Evolutionary conservation across 35 echinoderm and acorn worm genomes (phyloP), one percentile per base, ranked within the genome.

Genomic region (Lytechinus variegatus): DNA sequence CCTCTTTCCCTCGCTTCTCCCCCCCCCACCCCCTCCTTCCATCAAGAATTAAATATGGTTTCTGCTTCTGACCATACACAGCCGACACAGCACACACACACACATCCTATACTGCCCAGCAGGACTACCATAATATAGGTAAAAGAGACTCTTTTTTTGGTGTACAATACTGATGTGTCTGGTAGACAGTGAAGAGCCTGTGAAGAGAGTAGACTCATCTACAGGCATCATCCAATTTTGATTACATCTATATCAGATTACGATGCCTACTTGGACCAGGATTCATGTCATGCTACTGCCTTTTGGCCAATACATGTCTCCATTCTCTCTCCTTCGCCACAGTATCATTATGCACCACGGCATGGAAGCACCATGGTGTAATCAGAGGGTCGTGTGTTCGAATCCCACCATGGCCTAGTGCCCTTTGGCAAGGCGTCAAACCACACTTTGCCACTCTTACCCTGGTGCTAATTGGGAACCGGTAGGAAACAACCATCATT

Each of bases 201-300:
- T 71, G 61, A 71, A 19, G 61, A 5, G n/a, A n/a, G n/a, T n/a
- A n/a, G 24, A 71, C 14, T 5, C 61, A 71, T 89, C 87, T 29
- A 53, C 52, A 53, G 52, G 87, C 87, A 53, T 89, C 87, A 89
- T 89, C 87, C 52, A 33, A 89, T 89, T 89, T 89, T 89, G 87
- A 89, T 89, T 33, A 89, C 87, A 89, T 89, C 87, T 89, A 89
- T 89, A 89, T 89, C 87, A 89, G 87, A 89, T 89, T 89, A 89
- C 28, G 87, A 29, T 19, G 87, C 87, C 52, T 89, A 10, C 27
- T 12, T 89, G 87, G 12, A 53, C 28, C 28, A 89, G 52, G 24
- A 27, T 89, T 29, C 33, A 44, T 44, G 51, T 29, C 87, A 53
- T 33, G 28, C 87, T 1, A 27, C 51, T 89, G 87, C 87, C 87